Base-by-base conservation (phyloP, 2,113 vertebrate genomes). In the Echinops telfairi region DNA sequence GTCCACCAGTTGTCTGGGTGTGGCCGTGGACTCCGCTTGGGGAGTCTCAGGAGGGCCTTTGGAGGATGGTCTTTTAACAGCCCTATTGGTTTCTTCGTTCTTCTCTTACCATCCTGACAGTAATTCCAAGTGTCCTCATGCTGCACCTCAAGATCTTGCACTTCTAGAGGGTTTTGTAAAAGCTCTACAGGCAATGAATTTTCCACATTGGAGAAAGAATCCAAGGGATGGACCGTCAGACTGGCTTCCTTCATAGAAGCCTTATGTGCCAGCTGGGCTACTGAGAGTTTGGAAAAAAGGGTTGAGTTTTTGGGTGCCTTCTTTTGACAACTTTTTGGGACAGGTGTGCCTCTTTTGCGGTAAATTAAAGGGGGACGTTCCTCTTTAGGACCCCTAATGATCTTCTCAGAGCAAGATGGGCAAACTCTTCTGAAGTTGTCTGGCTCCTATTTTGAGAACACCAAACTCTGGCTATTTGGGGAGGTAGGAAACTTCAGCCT, bases 391-490 rank as follows among this genome's bases (percentile, higher is more conserved):
- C 86, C 22, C 0, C 0, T n/a, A 78, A 71, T 93, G 8, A 97
- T 92, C 33, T 92, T 12, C 57, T 92, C 86, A 8, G 92, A 77
- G 1, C 73, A 88, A 1, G 81, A 20, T 12, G 91, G 86, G 76
- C 95, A 97, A 3, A 97, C 96, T 40, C 94, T 96, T 62, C 97
- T 96, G 92, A 98, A 98, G 93, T 98, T 97, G 57, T 98, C 98
- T 29, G 97, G 57, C 4, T 95, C 95, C 6, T 93, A 53, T 82
- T 97, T 98, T 68, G 98, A 86, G 81, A 98, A 98, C 43, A 90
- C 23, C 97, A 98, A 98, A 23, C 36, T 33, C 73, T 85, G 92
- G 70, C 95, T 64, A 29, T 98, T 96, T 11, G 97, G 94, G 0
- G 96, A 86, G 27, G 94, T 97, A 1, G 95, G 97, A 31, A 97